Percentiles rank a stretch among this genome's conserved stretches.
Conservation (phyloP, 2,888 invertebrate species). For the Leptinotarsa juncta region DNA sequence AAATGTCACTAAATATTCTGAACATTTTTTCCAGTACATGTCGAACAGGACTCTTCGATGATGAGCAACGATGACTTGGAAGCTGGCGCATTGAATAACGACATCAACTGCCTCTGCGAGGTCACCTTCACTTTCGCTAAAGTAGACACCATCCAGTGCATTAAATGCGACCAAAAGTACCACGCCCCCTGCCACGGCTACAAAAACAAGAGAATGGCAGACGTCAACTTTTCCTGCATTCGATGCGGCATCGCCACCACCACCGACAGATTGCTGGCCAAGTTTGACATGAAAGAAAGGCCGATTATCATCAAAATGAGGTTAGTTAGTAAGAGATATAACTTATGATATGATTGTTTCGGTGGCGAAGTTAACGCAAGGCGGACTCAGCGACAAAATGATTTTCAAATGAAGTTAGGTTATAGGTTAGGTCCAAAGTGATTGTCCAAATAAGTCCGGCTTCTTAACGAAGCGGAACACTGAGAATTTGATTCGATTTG, state of each 20-base stretch:
- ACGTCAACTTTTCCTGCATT: not conserved
- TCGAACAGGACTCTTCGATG: not conserved
- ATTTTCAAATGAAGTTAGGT: no score
- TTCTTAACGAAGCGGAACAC: not conserved
- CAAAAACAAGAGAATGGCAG: not conserved
- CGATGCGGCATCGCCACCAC: not conserved
- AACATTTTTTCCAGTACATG: not conserved
- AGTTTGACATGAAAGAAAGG: not conserved
- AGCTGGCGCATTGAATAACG: no score
- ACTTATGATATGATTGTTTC: no score
- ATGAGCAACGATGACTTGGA: not conserved
- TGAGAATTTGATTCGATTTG: no score
- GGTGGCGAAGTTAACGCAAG: no score
- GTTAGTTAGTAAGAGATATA: not conserved
- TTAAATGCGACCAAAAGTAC: slow-evolving; percentile 21
- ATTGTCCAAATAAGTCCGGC: not conserved
- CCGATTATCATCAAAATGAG: not conserved
- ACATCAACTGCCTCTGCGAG: slow-evolving; percentile 26
- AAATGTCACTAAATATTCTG: not conserved
- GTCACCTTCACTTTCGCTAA: slow-evolving; percentile 8
- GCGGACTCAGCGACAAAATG: no score
- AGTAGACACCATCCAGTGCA: slow-evolving; percentile 24
- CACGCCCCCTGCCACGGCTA: slow-evolving; percentile 35
- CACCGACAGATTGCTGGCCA: not conserved
- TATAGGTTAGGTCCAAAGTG: no score